Evolutionary conservation across 2,113 vertebrate species (phyloP).

Genomic region (Odobenus rosmarus): DNA sequence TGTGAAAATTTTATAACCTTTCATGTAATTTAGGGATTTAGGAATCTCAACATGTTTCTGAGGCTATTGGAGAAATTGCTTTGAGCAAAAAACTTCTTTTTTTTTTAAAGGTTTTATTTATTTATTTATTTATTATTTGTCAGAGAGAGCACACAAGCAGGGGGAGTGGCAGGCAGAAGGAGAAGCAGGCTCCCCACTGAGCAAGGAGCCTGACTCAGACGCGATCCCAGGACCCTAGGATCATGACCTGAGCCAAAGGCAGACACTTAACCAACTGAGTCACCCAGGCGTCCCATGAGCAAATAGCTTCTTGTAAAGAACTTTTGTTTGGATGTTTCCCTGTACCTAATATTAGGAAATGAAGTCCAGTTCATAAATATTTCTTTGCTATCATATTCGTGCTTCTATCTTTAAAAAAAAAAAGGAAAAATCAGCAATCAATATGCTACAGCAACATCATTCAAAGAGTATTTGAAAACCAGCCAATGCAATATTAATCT

Average conservation of each 20-base stretch:
- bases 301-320: conserved; percentile 1
- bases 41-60: not conserved
- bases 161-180: not conserved
- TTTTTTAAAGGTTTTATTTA: too few species aligned
- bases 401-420: too few species aligned
- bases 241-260: not conserved
- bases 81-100: too few species aligned
- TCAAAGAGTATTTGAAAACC: not conserved
- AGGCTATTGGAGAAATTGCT: not conserved
- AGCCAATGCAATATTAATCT: not conserved
- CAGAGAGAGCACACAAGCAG: too few species aligned
- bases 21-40: not conserved
- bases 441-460: not conserved
- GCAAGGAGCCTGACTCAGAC: not conserved
- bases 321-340: not conserved
- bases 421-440: not conserved
- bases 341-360: not conserved
- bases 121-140: too few species aligned
- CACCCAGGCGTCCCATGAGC: not conserved
- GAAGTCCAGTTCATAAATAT: not conserved
- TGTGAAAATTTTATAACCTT: conserved; percentile 3
- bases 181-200: not conserved
- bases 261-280: not conserved
- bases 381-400: not conserved
- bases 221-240: not conserved